phyloP scores from a whole-genome alignment of 1,140 invertebrate genomes.

The Drosophila seguyi region DNA sequence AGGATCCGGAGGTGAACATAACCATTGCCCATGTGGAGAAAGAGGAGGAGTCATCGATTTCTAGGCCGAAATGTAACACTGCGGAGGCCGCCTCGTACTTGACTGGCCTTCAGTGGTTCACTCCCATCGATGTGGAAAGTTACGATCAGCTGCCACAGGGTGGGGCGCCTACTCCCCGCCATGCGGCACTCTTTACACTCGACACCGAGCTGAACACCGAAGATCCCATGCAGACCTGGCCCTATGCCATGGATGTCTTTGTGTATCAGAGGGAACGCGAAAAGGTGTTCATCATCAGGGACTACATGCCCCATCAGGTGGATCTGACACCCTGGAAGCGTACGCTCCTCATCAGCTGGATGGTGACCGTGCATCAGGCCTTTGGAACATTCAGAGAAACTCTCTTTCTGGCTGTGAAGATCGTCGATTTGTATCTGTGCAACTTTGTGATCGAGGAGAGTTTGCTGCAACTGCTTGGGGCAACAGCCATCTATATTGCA shows the following conservation, averaged over 20 bases:
- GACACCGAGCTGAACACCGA: constrained; percentile 93
- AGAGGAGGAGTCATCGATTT: background rate
- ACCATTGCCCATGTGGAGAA: background rate
- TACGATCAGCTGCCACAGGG: background rate
- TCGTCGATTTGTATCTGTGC: constrained; percentile 96
- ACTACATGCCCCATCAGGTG: constrained; percentile 93
- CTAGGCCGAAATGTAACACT: too few species aligned
- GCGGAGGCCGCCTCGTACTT: too few species aligned
- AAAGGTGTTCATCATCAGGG: constrained; percentile 89
- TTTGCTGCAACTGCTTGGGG: constrained; percentile 95
- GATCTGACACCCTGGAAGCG: constrained; percentile 93
- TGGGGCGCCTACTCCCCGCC: background rate
- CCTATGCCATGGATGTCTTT: constrained; percentile 98
- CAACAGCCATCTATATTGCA: constrained; percentile 95
- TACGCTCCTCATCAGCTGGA: constrained; percentile 97
- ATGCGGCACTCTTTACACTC: accelerated
- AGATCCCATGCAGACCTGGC: constrained; percentile 93
- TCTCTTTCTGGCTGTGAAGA: constrained; percentile 97
- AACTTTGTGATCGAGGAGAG: constrained; percentile 89
- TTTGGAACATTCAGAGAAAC: constrained; percentile 99
- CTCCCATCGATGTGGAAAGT: background rate
- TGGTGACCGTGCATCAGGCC: constrained; percentile 99
- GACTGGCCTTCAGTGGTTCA: background rate
- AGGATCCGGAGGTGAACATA: background rate
- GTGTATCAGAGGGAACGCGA: constrained; percentile 95